Percentiles rank a stretch among this genome's conserved stretches.
These are phyloP conservation scores for Zhuqinia jingwanae DNA, from an alignment of 2,888 invertebrate genomes.

Conservation along the genomic window DNA sequence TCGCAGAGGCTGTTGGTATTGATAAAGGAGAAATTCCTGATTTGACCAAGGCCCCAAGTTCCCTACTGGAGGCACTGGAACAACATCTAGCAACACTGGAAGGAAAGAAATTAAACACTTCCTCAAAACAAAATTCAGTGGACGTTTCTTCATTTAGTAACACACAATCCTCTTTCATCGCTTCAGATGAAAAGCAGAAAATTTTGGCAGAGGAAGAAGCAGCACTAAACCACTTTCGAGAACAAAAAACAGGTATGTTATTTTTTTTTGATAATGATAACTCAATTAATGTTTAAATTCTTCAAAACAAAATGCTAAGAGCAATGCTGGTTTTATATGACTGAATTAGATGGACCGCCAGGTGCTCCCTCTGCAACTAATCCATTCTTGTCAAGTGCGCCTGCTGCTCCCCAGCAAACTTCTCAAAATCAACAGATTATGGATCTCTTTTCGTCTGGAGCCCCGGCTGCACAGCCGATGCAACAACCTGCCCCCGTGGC, in stretches of 20 bases:
- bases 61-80: constrained; percentile 97
- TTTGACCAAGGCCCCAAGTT: constrained; percentile 98
- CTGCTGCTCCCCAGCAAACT: constrained; percentile 75
- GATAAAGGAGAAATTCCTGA: constrained; percentile 99
- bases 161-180: constrained; percentile 78
- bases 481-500: constrained; percentile 59
- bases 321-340: too few relatives aligned
- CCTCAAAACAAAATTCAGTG: constrained; percentile 78
- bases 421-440: constrained; percentile 79
- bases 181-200: constrained; percentile 86
- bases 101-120: constrained; percentile 87
- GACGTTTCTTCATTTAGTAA: constrained; percentile 78
- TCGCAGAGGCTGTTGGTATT: constrained; percentile 91
- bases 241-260: constrained; percentile 80
- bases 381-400: constrained; percentile 76
- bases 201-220: constrained; percentile 98
- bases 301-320: too few relatives aligned
- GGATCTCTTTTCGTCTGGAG: constrained; percentile 93
- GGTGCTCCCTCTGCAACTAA: constrained; percentile 74
- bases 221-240: constrained; percentile 97
- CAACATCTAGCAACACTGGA: constrained; percentile 96
- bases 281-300: too few relatives aligned
- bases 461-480: constrained; percentile 84
- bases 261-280: too few relatives aligned
- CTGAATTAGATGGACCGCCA: constrained; percentile 20